phyloP scores from a whole-genome alignment of 2,888 invertebrate genomes.

The Chloromyia formosa region DNA sequence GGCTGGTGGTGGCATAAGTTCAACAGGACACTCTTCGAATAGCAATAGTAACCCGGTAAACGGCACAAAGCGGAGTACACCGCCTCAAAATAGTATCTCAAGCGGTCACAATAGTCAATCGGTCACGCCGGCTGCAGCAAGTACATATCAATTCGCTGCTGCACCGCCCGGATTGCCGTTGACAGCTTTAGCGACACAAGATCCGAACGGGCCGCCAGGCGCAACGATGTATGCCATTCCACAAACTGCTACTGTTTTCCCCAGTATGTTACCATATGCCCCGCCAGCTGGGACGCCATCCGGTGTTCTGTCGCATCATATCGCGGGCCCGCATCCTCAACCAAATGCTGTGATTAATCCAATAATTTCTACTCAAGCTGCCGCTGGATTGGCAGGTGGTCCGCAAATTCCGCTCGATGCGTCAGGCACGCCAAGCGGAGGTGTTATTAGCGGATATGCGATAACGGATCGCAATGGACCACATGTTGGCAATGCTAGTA shows the following conservation, averaged over 20 bases:
- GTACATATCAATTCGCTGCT: slow-evolving; percentile 52
- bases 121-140: slow-evolving; percentile 53
- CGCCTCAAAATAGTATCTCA: slow-evolving; percentile 52
- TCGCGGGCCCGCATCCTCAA: slow-evolving; percentile 51
- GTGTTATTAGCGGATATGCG: slow-evolving; percentile 9
- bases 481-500: slow-evolving; percentile 49
- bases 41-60: slow-evolving; percentile 41
- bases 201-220: slow-evolving; percentile 55
- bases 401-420: slow-evolving; percentile 48
- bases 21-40: slow-evolving; percentile 38
- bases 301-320: slow-evolving; percentile 56
- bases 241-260: slow-evolving; percentile 60
- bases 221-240: slow-evolving; percentile 62
- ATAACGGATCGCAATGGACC: slow-evolving; percentile 26
- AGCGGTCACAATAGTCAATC: slow-evolving; percentile 48
- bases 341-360: slow-evolving; percentile 62
- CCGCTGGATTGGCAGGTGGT: slow-evolving; percentile 48
- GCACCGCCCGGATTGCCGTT: slow-evolving; percentile 53
- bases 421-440: slow-evolving; percentile 13
- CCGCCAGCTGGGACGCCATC: slow-evolving; percentile 52
- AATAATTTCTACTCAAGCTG: slow-evolving; percentile 49
- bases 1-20: slow-evolving; percentile 53
- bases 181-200: slow-evolving; percentile 51
- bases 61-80: slow-evolving; percentile 59
- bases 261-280: slow-evolving; percentile 62